A percentile compares a stretch with the other conserved stretches of the same genome.
Conservation (phyloP, 2,113 vertebrate genomes). For the Noctilio leporinus region DNA sequence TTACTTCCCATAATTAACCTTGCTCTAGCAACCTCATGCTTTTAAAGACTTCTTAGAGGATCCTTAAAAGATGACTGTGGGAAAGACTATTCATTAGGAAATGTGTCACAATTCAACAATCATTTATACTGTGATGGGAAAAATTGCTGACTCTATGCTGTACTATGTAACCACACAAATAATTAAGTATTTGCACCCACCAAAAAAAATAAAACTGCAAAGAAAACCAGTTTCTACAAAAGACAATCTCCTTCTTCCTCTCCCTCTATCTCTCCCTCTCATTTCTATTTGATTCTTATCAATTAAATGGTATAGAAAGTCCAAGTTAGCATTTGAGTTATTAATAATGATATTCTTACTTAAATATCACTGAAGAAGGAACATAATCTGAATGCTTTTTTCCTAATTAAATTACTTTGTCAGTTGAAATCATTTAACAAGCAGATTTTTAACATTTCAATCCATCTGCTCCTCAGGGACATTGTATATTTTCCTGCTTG, state of each 20-base stretch:
- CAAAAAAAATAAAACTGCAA: background rate
- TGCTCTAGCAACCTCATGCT: background rate
- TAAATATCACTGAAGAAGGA: slow-evolving; percentile 9
- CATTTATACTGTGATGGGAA: background rate
- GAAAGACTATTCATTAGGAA: background rate
- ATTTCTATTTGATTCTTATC: background rate
- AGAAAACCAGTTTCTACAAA: background rate
- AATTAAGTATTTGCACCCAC: background rate
- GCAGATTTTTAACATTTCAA: slow-evolving; percentile 54
- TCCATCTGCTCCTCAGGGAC: slow-evolving; percentile 35
- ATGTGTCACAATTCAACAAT: background rate
- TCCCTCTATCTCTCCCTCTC: background rate
- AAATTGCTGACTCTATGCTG: background rate
- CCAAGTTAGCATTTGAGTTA: background rate
- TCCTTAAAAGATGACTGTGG: background rate
- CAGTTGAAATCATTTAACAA: slow-evolving; percentile 33
- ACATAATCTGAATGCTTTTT: background rate
- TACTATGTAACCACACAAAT: background rate
- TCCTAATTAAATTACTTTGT: slow-evolving; percentile 45
- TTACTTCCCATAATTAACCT: background rate
- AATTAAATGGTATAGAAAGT: background rate
- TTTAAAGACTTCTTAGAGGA: background rate
- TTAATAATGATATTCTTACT: background rate
- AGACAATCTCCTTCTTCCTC: background rate
- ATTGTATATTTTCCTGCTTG: background rate